Evolutionary conservation across 2,113 vertebrate species (phyloP).

Genomic region (Caranx ignobilis): DNA sequence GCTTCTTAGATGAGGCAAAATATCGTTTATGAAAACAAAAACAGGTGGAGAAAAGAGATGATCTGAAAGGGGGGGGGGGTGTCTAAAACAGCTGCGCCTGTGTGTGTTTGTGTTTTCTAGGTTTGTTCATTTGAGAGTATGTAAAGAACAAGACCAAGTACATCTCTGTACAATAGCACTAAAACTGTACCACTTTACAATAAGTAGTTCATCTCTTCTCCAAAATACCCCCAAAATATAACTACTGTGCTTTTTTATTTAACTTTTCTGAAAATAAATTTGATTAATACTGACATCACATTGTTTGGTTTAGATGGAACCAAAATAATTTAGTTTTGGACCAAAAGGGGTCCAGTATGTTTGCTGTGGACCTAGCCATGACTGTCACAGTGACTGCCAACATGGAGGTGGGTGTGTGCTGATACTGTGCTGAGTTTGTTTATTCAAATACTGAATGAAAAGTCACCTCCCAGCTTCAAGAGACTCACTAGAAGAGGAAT

Average conservation of each 20-base stretch:
- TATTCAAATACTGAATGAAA: no score
- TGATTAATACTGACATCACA: no score
- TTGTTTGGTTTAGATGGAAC: no score
- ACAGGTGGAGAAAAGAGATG: conserved; percentile 42
- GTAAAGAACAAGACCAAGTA: background rate
- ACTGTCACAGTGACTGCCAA: background rate
- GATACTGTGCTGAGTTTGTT: no score
- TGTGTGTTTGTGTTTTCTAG: conserved; percentile 24
- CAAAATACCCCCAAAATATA: background rate
- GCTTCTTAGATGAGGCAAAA: conserved; percentile 31
- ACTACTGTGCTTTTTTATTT: background rate
- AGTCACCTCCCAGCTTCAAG: no score
- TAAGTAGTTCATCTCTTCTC: background rate
- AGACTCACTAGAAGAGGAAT: no score
- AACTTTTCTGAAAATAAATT: background rate
- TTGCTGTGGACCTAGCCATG: background rate
- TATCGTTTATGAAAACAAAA: conserved; percentile 39
- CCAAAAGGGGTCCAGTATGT: background rate
- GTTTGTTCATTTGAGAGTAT: conserved; percentile 24
- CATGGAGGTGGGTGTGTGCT: no score
- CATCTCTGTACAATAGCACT: background rate
- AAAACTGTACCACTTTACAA: background rate
- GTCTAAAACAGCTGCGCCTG: conserved; percentile 56
- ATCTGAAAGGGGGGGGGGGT: conserved; percentile 39
- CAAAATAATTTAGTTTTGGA: no score